phyloP scores from a whole-genome alignment of 2,797 vertebrate genomes.

The Myotis vivesi region DNA sequence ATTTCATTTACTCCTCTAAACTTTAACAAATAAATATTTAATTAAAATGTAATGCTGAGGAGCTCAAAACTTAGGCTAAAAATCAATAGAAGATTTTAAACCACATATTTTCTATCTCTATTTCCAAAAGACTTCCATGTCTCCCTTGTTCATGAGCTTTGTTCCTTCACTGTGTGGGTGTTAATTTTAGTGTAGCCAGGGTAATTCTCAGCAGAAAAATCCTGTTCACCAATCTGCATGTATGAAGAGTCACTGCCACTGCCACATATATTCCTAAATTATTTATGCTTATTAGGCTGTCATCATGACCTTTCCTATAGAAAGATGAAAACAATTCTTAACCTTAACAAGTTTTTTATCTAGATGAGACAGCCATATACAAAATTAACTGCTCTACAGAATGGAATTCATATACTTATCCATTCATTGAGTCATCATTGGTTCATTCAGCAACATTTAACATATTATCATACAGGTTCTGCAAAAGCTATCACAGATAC shows the following conservation, averaged over 20 bases:
- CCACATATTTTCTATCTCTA: neutral
- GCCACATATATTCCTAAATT: neutral
- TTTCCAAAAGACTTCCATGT: neutral
- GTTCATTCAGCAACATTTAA: neutral
- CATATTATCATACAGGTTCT: neutral
- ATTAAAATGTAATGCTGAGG: neutral
- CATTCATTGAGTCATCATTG: neutral
- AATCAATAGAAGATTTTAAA: neutral
- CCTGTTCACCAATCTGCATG: neutral
- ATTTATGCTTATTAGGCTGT: neutral
- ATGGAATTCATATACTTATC: neutral
- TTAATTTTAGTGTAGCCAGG: neutral
- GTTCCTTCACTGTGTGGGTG: neutral
- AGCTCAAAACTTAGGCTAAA: neutral
- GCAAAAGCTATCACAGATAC: neutral
- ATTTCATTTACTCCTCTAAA: neutral
- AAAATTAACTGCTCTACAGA: neutral
- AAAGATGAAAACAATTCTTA: neutral
- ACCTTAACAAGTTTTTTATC: neutral
- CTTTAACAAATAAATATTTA: conserved; percentile 29
- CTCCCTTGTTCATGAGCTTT: neutral
- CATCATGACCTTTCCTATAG: neutral
- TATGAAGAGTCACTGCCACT: neutral
- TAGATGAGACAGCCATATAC: neutral
- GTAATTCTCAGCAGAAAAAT: neutral